Percentiles rank a stretch among this genome's conserved stretches.
phyloP scores from a whole-genome alignment of 2,113 vertebrate species.

The Nothocercus nigrocapillus region DNA sequence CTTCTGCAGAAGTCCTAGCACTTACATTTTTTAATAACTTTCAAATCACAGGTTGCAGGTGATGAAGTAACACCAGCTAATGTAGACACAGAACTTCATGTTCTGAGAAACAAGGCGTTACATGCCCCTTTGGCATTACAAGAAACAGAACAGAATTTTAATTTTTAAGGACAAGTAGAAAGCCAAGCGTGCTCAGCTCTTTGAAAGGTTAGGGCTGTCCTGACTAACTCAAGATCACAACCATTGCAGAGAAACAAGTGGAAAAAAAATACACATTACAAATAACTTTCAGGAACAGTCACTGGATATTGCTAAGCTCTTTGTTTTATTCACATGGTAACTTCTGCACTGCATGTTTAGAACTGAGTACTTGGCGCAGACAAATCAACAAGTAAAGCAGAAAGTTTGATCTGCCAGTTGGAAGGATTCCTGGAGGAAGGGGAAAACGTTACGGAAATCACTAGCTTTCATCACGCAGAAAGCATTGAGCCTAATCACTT shows the following conservation, averaged over 20 bases:
- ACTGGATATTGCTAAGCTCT: accelerated
- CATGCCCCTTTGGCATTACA: neutral
- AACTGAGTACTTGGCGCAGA: neutral
- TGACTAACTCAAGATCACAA: neutral
- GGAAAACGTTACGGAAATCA: neutral
- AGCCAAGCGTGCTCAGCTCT: neutral
- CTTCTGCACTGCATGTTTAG: accelerated
- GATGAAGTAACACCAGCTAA: neutral
- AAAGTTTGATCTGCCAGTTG: neutral
- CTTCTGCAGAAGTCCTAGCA: neutral
- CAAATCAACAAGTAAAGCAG: neutral
- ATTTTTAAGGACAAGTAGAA: neutral
- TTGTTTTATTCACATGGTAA: neutral
- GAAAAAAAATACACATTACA: neutral
- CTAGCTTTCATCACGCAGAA: neutral
- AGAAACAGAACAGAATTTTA: neutral
- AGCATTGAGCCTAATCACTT: neutral
- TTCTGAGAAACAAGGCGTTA: neutral
- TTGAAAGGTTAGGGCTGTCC: neutral
- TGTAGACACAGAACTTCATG: accelerated
- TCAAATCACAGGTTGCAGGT: neutral
- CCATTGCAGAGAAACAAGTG: neutral
- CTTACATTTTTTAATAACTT: neutral
- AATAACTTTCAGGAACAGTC: neutral
- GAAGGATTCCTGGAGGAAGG: neutral